A percentile compares a stretch with the other conserved stretches of the same genome.
Conservation (phyloP, 2,888 invertebrate genomes). For the Heteromurus nitidus region DNA sequence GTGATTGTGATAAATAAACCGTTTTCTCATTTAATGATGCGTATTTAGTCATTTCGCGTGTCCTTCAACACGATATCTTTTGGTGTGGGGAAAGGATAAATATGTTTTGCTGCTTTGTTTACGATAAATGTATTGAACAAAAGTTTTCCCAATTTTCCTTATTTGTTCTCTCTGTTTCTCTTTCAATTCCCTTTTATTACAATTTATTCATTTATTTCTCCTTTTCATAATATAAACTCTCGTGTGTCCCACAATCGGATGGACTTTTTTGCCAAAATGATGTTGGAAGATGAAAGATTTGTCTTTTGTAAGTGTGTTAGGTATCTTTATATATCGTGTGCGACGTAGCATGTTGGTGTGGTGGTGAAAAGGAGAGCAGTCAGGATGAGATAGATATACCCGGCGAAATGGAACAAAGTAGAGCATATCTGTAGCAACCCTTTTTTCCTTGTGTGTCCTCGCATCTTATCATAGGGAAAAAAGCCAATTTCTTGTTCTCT, state of each 20-base stretch:
- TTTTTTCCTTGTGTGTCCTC: neutral
- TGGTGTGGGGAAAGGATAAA: neutral
- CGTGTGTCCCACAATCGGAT: too few species aligned
- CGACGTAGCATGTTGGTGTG: too few species aligned
- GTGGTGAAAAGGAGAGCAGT: neutral
- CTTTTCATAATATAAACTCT: neutral
- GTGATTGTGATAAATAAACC: slow-evolving; percentile 54
- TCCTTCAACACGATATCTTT: neutral
- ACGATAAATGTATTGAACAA: neutral
- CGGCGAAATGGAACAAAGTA: neutral
- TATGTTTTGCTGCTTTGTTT: neutral
- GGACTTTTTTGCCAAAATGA: neutral
- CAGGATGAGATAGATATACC: too few species aligned
- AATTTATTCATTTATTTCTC: neutral
- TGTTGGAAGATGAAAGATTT: neutral
- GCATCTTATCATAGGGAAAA: neutral
- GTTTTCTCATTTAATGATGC: slow-evolving; percentile 55
- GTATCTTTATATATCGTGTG: too few species aligned
- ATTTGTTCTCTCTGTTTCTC: neutral
- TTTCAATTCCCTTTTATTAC: neutral
- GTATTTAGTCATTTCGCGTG: slow-evolving; percentile 42
- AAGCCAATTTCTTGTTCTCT: slow-evolving; percentile 31
- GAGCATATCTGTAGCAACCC: neutral
- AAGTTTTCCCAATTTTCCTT: neutral
- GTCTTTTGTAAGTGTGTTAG: neutral